Evolutionary conservation across 37 sponge, comb jelly and placozoan species (phyloP).

Genomic region (Theonella swinhoei): DNA sequence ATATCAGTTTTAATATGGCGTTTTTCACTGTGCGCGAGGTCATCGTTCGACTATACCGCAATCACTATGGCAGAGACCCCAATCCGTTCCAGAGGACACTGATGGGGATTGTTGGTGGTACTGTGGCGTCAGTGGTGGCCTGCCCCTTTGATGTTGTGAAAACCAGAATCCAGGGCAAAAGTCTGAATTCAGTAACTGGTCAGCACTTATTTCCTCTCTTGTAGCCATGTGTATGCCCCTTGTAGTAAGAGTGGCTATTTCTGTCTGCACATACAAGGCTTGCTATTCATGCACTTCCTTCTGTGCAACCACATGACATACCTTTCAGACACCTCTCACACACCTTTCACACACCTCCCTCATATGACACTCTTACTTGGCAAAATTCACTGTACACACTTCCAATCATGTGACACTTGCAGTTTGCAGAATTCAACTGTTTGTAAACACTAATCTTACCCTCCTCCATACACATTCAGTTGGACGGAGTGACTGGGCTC

Average conservation of each 20-base stretch:
- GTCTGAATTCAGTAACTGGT: too few species aligned
- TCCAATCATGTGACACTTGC: not conserved
- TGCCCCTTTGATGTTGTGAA: conserved; percentile 88
- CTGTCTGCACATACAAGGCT: not conserved
- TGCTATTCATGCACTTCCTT: not conserved
- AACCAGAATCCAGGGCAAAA: conserved; percentile 78
- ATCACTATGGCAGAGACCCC: conserved; percentile 26
- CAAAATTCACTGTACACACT: too few species aligned
- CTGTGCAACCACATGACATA: too few species aligned
- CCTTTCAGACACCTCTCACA: too few species aligned
- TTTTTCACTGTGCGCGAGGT: conserved; percentile 73
- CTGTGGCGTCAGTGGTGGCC: conserved; percentile 58
- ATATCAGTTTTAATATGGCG: conserved; percentile 76
- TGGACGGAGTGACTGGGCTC: not conserved
- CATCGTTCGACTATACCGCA: conserved; percentile 23
- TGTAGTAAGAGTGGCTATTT: too few species aligned
- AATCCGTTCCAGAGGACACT: conserved; percentile 12
- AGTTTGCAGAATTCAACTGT: not conserved
- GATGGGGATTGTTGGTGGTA: conserved; percentile 65
- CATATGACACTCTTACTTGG: not conserved
- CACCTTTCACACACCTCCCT: not conserved
- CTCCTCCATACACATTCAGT: conserved; percentile 17
- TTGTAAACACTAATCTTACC: not conserved
- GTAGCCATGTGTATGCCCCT: too few species aligned
- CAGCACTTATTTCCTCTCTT: too few species aligned